phyloP scores from a whole-genome alignment of 2,888 invertebrate species.

The Eilema griseolum region DNA sequence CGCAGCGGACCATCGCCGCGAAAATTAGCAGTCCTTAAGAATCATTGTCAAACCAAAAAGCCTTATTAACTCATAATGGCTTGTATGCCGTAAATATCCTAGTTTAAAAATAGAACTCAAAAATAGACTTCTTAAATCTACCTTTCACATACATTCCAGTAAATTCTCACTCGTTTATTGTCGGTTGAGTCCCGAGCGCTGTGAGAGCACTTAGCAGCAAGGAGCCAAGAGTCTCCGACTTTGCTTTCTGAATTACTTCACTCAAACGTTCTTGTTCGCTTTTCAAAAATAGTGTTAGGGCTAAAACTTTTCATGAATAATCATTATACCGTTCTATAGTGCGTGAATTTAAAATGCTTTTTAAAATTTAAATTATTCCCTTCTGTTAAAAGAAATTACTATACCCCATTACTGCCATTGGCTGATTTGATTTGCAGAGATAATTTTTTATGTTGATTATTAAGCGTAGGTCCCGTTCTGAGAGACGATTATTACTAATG shows the following conservation, averaged over 20 bases:
- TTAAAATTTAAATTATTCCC: no score
- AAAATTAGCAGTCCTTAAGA: neutral
- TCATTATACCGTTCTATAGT: neutral
- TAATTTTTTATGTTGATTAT: neutral
- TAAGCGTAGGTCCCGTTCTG: no score
- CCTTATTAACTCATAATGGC: neutral
- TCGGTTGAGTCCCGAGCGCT: neutral
- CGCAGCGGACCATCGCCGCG: no score
- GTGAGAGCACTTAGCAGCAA: slow-evolving; percentile 13
- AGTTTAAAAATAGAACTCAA: neutral
- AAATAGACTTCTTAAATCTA: neutral
- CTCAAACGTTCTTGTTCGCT: slow-evolving; percentile 2
- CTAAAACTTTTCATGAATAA: neutral
- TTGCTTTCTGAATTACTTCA: slow-evolving; percentile 12
- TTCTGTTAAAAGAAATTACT: no score
- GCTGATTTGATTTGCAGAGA: neutral
- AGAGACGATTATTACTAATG: neutral
- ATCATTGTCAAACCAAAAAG: neutral
- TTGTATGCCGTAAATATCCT: neutral
- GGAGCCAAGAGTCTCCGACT: slow-evolving; percentile 9
- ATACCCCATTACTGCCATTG: neutral
- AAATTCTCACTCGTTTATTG: slow-evolving; percentile 12
- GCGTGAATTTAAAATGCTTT: no score
- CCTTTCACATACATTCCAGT: slow-evolving; percentile 1
- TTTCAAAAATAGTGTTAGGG: slow-evolving; percentile 3